Conservation (phyloP, 2,113 vertebrate species). For the Leucoraja erinaceus region DNA sequence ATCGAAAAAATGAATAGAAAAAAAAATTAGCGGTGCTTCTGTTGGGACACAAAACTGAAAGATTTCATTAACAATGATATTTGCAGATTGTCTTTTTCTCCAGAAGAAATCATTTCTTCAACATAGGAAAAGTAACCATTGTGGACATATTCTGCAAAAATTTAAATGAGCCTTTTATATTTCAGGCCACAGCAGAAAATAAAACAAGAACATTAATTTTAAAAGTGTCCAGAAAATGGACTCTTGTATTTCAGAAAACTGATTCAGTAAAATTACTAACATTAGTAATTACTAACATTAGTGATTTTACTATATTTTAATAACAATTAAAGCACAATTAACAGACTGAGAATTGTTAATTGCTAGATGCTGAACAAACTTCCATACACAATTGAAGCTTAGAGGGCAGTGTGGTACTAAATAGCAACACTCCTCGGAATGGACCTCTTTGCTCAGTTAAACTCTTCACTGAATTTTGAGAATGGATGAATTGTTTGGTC, state of each 20-base stretch:
- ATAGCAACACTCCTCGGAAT: not conserved
- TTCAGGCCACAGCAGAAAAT: slow-evolving; percentile 20
- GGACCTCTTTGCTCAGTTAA: too few species aligned
- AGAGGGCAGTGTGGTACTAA: not conserved
- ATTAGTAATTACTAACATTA: not conserved
- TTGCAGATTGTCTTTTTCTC: slow-evolving; percentile 15
- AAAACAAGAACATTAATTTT: not conserved
- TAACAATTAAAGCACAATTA: not conserved
- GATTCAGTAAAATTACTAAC: not conserved
- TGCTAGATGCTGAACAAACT: not conserved
- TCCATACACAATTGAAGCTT: not conserved
- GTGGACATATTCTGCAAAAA: slow-evolving; percentile 25
- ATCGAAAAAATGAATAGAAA: slow-evolving; percentile 33
- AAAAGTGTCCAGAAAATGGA: not conserved
- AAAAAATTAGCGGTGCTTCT: slow-evolving; percentile 12
- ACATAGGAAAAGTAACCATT: not conserved
- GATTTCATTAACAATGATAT: slow-evolving; percentile 25
- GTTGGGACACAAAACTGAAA: slow-evolving; percentile 38
- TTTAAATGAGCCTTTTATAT: slow-evolving; percentile 14
- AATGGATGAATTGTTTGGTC: too few species aligned
- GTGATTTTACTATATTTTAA: slow-evolving; percentile 27
- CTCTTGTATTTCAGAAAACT: not conserved
- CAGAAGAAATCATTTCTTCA: not conserved
- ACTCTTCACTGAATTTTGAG: too few species aligned
- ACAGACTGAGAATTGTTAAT: slow-evolving; percentile 2